Evolutionary conservation across 2,113 vertebrate genomes (phyloP), one percentile per base, ranked within the genome.

Genomic region (Planiliza haematocheilus): DNA sequence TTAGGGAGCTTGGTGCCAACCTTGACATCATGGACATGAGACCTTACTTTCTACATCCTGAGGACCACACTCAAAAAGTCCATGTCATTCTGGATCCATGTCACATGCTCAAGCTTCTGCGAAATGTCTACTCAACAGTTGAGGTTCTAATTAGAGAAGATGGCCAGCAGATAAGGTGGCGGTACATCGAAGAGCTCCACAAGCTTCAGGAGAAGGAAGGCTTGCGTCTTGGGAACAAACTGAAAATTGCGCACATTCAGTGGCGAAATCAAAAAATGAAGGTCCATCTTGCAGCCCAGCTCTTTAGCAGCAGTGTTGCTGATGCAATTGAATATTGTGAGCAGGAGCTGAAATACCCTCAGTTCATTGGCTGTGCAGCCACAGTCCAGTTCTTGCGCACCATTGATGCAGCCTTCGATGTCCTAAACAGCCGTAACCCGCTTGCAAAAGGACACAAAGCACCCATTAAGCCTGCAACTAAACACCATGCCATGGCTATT

Each of bases 381-480:
- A 58, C 21, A 12, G 37, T 58, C 11, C 7, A 58, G 9, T 74
- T 59, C 0, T 5, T 74, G 42, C 1, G 1, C 1, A 57, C 16
- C 7, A 34, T 34, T 42, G 42, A 74, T 57, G 43, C 51, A 7
- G 36, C 11, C 1, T 74, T 74, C 65, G 42, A 61, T 61, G 58
- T 43, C 16, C 9, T 57, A 8, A 57, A 56, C 10, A 61, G 58
- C 11, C 0, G 7, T 16, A 46, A 61, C 12, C 9, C 42, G 1
- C 41, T 17, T 10, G 21, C 21, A n/a, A 50, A 50, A 20, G 18
- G 49, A 21, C 17, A 30, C 21, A 60, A 2, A 34, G 21, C 39
- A 16, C 41, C 41, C 42, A 17, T 60, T 1, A 60, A 60, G 18
- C 58, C 58, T 9, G 1, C 14, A 24, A 45, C 39, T 43, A 60